Evolutionary conservation across 2,113 vertebrate species (phyloP).

Genomic region (Rhinoderma darwinii): DNA sequence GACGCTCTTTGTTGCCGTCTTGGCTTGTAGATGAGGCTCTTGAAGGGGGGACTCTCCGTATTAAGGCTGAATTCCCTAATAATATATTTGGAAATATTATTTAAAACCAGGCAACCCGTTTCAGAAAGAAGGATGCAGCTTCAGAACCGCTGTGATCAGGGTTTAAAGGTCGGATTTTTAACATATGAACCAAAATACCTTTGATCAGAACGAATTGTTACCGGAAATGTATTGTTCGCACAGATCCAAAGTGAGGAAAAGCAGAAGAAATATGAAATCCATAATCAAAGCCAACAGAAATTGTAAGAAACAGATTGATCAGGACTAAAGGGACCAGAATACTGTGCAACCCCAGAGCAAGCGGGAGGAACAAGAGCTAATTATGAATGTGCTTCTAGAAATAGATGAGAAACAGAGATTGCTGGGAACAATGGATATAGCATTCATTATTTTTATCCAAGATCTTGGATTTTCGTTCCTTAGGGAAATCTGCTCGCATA

Average conservation of each 20-base stretch:
- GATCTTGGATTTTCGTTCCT: slow-evolving; percentile 15
- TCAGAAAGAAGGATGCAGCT: not conserved
- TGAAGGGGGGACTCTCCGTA: too few relatives aligned
- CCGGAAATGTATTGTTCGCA: not conserved
- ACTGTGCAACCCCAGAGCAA: not conserved
- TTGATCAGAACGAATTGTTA: not conserved
- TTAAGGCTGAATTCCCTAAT: too few relatives aligned
- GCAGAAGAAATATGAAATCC: not conserved
- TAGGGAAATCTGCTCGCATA: slow-evolving; percentile 1
- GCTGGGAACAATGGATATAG: slow-evolving; percentile 12
- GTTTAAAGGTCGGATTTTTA: not conserved
- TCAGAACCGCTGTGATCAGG: not conserved
- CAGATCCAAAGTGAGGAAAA: not conserved
- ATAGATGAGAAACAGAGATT: slow-evolving; percentile 16
- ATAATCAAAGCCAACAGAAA: slow-evolving; percentile 9
- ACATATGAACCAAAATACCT: too few relatives aligned
- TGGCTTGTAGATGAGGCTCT: too few relatives aligned
- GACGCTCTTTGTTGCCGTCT: too few relatives aligned
- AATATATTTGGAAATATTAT: too few relatives aligned
- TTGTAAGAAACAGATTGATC: not conserved
- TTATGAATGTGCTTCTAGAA: slow-evolving; percentile 19
- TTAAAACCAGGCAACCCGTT: too few relatives aligned
- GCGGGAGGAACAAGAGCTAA: not conserved
- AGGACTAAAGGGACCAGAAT: slow-evolving; percentile 3
- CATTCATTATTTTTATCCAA: slow-evolving; percentile 22